Conservation (phyloP, 2,797 vertebrate genomes). For the Xerus rutilus region DNA sequence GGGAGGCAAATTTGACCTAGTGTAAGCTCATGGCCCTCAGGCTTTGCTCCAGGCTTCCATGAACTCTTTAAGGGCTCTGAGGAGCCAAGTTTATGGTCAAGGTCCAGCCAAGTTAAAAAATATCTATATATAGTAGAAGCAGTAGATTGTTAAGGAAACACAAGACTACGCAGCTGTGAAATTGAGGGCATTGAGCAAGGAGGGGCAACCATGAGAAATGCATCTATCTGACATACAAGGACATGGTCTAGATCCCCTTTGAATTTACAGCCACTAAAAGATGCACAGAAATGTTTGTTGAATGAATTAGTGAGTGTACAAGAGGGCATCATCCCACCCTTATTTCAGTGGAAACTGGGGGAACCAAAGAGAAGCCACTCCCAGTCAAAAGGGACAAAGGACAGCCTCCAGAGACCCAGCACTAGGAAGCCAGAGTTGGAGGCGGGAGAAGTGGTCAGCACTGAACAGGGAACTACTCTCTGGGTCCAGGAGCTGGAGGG, state of each 20-base stretch:
- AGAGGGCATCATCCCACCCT: neutral
- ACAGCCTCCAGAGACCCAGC: neutral
- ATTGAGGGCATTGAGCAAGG: neutral
- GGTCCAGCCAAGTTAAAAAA: neutral
- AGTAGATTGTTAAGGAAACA: neutral
- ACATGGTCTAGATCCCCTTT: neutral
- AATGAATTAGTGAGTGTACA: neutral
- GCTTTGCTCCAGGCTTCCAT: neutral
- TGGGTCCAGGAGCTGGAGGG: neutral
- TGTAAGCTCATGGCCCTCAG: neutral
- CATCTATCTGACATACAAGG: neutral
- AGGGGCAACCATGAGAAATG: neutral
- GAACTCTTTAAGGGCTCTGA: neutral
- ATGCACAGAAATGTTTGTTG: neutral
- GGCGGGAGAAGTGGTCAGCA: neutral
- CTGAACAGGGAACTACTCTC: neutral
- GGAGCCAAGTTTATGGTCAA: slow-evolving; percentile 1
- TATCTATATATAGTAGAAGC: neutral
- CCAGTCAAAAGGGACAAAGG: neutral
- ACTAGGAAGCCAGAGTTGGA: neutral
- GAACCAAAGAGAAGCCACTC: slow-evolving; percentile 20
- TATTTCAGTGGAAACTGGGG: neutral
- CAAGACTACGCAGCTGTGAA: neutral
- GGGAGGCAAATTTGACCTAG: neutral
- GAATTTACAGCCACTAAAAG: neutral